These are phyloP conservation scores for Streptopelia turtur DNA, from an alignment of 2,797 vertebrate genomes.

Conservation along the genomic window DNA sequence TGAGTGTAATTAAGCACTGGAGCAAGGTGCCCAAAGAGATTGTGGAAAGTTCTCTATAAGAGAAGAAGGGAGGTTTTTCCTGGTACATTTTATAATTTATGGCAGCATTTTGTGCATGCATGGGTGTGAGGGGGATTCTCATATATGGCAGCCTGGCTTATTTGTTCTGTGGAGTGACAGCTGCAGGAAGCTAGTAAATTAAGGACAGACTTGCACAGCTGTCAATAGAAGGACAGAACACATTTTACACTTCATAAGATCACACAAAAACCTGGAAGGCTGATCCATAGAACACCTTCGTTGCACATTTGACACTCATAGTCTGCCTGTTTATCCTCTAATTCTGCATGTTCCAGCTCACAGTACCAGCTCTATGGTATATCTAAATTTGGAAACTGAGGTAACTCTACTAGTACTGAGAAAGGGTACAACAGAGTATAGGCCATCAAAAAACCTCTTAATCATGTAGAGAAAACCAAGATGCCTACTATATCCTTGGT, in stretches of 20 bases:
- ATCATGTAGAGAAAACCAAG: background rate
- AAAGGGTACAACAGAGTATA: background rate
- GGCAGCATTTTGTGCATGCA: background rate
- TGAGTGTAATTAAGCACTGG: background rate
- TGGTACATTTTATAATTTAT: background rate
- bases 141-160: background rate
- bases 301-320: background rate
- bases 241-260: background rate
- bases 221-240: background rate
- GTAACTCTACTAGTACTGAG: background rate
- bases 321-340: background rate
- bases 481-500: background rate
- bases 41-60: background rate
- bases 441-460: background rate
- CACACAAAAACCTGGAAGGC: background rate
- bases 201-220: background rate
- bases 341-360: background rate
- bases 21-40: background rate
- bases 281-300: background rate
- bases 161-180: background rate
- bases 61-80: background rate
- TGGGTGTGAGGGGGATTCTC: background rate
- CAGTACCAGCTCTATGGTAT: background rate
- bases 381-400: background rate
- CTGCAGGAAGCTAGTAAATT: background rate